phyloP scores from a whole-genome alignment of 2,888 invertebrate genomes.

The Colletes collaris region DNA sequence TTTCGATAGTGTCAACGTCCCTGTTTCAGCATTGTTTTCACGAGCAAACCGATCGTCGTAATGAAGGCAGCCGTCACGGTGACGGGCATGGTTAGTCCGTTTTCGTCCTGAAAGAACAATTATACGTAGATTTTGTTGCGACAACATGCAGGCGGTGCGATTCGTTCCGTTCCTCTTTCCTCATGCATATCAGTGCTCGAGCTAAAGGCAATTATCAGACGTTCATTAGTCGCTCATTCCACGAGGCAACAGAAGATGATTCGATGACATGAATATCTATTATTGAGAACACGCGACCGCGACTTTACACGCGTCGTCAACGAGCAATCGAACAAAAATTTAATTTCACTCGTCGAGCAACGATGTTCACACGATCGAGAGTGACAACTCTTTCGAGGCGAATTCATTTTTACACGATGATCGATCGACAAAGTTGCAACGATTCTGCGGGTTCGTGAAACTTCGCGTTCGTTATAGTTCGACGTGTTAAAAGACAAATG shows the following conservation, averaged over 20 bases:
- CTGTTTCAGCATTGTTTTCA: constrained; percentile 26
- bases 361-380: too few species aligned
- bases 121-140: constrained; percentile 69
- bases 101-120: constrained; percentile 73
- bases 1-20: constrained; percentile 11
- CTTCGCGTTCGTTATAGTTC: too few species aligned
- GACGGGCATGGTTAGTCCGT: constrained; percentile 20
- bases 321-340: not conserved
- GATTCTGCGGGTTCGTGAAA: not conserved
- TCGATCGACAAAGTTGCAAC: not conserved
- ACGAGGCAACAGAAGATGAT: constrained; percentile 67
- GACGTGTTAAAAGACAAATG: not conserved
- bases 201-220: constrained; percentile 75
- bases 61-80: constrained; percentile 26
- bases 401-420: too few species aligned
- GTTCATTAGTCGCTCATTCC: constrained; percentile 72
- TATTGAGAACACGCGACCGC: not conserved
- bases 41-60: constrained; percentile 14
- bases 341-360: too few species aligned
- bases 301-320: not conserved
- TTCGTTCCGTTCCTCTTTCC: constrained; percentile 69
- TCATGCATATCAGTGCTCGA: constrained; percentile 77
- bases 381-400: too few species aligned
- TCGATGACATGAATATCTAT: constrained; percentile 60
- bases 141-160: constrained; percentile 77